Percentiles rank a stretch among this genome's conserved stretches.
Evolutionary conservation across 2,113 vertebrate species (phyloP).

Genomic region (Catagonus wagneri): DNA sequence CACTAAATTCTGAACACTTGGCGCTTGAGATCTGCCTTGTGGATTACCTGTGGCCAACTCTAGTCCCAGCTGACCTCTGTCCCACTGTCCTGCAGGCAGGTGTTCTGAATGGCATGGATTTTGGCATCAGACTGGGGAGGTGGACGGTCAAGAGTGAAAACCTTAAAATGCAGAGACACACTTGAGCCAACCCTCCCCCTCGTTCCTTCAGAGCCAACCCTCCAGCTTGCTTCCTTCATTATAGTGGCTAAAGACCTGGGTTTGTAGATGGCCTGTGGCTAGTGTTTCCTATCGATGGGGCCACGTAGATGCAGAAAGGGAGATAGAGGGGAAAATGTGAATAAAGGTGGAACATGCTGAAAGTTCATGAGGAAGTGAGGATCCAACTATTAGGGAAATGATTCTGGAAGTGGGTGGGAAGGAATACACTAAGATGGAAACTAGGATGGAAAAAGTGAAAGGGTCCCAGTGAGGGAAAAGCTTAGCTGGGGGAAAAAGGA

Average conservation of each 20-base stretch:
- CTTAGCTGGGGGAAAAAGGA: neutral
- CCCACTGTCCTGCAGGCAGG: neutral
- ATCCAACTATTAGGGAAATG: neutral
- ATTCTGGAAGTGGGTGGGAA: neutral
- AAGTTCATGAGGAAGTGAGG: neutral
- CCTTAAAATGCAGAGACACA: neutral
- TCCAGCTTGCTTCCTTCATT: neutral
- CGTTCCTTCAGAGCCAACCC: neutral
- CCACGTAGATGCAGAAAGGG: neutral
- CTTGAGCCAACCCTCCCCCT: neutral
- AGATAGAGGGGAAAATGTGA: neutral
- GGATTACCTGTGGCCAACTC: neutral
- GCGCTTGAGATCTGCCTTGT: neutral
- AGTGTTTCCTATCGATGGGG: neutral
- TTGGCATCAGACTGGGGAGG: neutral
- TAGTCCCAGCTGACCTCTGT: neutral
- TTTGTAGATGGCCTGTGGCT: neutral
- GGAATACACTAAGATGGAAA: too few relatives aligned
- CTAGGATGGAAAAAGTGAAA: neutral
- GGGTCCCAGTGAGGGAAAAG: neutral
- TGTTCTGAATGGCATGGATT: neutral
- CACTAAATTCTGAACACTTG: neutral
- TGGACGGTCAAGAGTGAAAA: neutral
- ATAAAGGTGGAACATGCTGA: neutral
- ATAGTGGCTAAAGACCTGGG: neutral